Evolutionary conservation across 2,797 vertebrate genomes (phyloP), one percentile per base, ranked within the genome.

Genomic region (Siniperca undulata): DNA sequence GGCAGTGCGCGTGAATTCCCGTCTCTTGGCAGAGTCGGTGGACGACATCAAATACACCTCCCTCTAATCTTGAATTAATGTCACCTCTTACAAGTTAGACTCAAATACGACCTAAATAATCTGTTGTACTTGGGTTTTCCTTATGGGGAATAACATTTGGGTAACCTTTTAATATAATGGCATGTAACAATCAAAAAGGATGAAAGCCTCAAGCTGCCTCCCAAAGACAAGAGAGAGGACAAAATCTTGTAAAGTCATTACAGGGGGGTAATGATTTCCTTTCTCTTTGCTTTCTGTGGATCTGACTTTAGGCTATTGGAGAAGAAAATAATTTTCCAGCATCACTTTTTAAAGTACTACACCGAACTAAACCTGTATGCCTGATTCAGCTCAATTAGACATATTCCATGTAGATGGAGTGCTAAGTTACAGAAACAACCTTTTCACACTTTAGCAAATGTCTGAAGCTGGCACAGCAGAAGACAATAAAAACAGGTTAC

Each of bases 181-280:
- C 82, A 90, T 85, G 89, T 86, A 87, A 81, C 87, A 86, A 93
- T 91, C 86, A 91, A 91, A 92, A 86, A 75, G 82, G 70, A 91
- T 85, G 80, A 78, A 83, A 80, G 90, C 90, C 91, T 52, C 0
- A 11, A 90, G 93, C 90, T 40, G 62, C 68, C 83, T 92, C 64
- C 71, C 76, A 75, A 87, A 91, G 90, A 91, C 34, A 40, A 87
- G 84, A 75, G 65, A 70, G 83, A 86, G 87, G 88, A 89, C 85
- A 85, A 86, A 88, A 90, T 90, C 89, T 86, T 84, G 75, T 88
- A 90, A 92, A 85, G 87, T 86, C 86, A 88, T 91, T 90, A 92
- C 76, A 81, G 84, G 80, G 70, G 84, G 76, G 82, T 92, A 90
- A 94, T 92, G 84, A 89, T 85, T 92, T 90, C 84, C 86, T 83